phyloP scores from a whole-genome alignment of 2,797 vertebrate genomes.

The Hylomyscus alleni region DNA sequence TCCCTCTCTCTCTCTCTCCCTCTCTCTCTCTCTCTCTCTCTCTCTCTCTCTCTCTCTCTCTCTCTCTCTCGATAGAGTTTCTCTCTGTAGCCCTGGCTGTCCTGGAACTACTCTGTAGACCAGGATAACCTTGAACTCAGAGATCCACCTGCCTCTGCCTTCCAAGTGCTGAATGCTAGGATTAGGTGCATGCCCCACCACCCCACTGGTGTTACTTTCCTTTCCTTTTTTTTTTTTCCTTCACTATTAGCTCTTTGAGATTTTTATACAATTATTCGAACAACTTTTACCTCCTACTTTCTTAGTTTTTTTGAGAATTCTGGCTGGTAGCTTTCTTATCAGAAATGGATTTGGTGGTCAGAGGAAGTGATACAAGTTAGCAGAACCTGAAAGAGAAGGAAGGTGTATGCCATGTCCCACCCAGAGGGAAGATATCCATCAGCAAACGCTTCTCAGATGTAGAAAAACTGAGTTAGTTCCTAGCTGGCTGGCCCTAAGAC shows the following conservation, averaged over 20 bases:
- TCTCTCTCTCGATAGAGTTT: no score
- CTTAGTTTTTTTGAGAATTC: neutral
- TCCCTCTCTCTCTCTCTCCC: no score
- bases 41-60: no score
- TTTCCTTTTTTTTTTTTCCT: neutral
- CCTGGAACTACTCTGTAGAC: no score
- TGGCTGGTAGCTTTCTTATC: neutral
- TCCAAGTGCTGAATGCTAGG: no score
- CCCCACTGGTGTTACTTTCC: neutral
- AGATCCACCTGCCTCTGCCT: no score
- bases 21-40: no score
- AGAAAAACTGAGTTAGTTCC: neutral
- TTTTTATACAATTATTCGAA: neutral
- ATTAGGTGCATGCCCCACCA: no score
- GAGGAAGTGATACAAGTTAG: neutral
- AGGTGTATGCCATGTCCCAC: accelerated
- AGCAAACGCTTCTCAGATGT: neutral
- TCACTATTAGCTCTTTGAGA: neutral
- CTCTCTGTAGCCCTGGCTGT: no score
- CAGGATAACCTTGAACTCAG: no score
- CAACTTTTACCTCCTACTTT: neutral
- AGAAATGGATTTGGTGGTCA: neutral
- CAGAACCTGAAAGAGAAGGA: neutral
- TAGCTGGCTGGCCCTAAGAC: neutral
- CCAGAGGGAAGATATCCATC: neutral